Base-by-base conservation (phyloP, 2,797 vertebrate genomes). In the Tadarida brasiliensis region DNA sequence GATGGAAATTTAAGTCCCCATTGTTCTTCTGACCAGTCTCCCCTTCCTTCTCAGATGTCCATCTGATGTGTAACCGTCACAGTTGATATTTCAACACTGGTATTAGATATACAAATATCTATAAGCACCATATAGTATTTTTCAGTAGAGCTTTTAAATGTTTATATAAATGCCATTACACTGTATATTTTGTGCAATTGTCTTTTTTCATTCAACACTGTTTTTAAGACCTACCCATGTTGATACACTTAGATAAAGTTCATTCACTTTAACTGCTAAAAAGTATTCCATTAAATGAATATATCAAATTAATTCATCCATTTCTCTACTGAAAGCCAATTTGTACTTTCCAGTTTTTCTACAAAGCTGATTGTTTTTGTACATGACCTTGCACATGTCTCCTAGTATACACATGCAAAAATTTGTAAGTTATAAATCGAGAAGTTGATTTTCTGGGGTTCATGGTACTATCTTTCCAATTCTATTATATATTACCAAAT, bases 361-460 rank as follows among this genome's bases (percentile, higher is more conserved):
- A 91, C 5, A 59, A 92, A 90, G 30, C 17, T 85, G 14, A 35
- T n/a, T 71, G 20, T 71, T 39, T 70, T 71, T 44, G 68, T 70
- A 74, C 59, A 81, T 30, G 1, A 54, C 67, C 76, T 74, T 89
- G 54, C 44, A 67, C 22, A 54, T 28, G 59, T 49, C 30, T 85
- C n/a, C 63, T 94, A 39, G 33, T 57, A 71, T 20, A 86, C 17
- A 89, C 24, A 59, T 20, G 47, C 7, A 61, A 61, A 54, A 86
- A 83, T 39, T 59, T 90, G 80, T 83, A 49, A 82, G 14, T 59
- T 76, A 17, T 9, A 83, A 90, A 59, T 61, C 33, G 39, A 77
- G 20, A 95, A 82, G 16, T 24, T 26, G 7, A 87, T 92, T 92
- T 97, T 91, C 54, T 73, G 76, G 30, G 61, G 30, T 57, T 65